Evolutionary conservation across 1,140 invertebrate species (phyloP).

Genomic region (Aphis gossypii): DNA sequence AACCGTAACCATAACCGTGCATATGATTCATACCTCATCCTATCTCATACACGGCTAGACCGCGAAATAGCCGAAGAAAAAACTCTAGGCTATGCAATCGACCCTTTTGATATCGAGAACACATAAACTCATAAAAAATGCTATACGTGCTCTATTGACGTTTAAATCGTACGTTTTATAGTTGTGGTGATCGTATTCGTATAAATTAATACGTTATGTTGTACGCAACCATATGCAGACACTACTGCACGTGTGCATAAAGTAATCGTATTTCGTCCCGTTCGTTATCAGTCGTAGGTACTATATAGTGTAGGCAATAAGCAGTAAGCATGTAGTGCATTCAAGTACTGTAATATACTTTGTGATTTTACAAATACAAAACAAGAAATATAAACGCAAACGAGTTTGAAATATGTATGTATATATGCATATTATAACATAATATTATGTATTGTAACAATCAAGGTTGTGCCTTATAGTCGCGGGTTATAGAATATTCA

Average conservation of each 20-base stretch:
- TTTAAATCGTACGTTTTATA: neutral
- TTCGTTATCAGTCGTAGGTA: slow-evolving; percentile 16
- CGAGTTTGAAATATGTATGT: neutral
- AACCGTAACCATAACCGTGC: neutral
- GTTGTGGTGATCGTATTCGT: neutral
- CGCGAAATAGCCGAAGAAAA: neutral
- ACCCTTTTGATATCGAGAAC: neutral
- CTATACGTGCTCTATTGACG: neutral
- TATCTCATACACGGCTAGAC: neutral
- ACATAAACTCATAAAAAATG: no score
- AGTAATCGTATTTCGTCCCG: slow-evolving; percentile 3
- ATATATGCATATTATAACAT: neutral
- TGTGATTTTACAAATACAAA: slow-evolving; percentile 8
- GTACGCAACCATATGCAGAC: neutral
- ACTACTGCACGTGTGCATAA: neutral
- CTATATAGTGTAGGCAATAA: neutral
- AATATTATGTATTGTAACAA: neutral
- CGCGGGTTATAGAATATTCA: neutral
- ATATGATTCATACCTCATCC: neutral
- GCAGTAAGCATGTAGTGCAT: neutral
- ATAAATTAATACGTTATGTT: neutral
- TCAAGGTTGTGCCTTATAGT: slow-evolving; percentile 10
- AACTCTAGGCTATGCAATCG: neutral
- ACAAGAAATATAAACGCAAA: neutral
- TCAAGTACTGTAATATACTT: neutral